A percentile compares a stretch with the other conserved stretches of the same genome.
phyloP scores from a whole-genome alignment of 2,888 invertebrate species.

The Spatulosminthurus flaviceps region DNA sequence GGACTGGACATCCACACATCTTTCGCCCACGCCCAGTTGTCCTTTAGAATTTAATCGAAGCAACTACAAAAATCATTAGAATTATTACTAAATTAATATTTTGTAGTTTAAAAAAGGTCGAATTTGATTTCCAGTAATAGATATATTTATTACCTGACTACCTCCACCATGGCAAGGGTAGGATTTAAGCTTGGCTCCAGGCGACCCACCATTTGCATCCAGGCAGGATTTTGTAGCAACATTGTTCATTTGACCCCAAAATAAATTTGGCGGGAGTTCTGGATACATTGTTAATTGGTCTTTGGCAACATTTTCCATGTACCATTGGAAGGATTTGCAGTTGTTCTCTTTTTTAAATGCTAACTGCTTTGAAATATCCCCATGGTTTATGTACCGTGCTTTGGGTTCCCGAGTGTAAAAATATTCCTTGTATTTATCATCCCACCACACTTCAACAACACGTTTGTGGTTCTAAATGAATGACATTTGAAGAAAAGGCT shows the following conservation, averaged over 20 bases:
- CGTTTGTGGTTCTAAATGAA: constrained; percentile 86
- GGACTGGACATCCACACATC: constrained; percentile 66
- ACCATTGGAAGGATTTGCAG: constrained; percentile 96
- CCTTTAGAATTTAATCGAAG: constrained; percentile 36
- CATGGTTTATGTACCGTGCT: constrained; percentile 86
- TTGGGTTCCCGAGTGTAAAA: constrained; percentile 95
- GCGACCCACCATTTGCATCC: constrained; percentile 39
- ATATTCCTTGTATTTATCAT: constrained; percentile 94
- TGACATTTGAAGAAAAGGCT: too few relatives aligned
- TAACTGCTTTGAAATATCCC: constrained; percentile 84
- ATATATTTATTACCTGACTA: constrained; percentile 42
- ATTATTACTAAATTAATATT: not conserved
- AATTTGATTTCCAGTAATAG: too few relatives aligned
- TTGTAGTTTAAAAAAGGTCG: too few relatives aligned
- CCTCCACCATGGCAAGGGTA: constrained; percentile 38
- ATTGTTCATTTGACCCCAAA: constrained; percentile 46
- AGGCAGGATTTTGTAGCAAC: constrained; percentile 20
- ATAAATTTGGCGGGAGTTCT: constrained; percentile 31
- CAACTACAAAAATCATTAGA: not conserved
- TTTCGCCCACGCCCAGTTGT: constrained; percentile 93
- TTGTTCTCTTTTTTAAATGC: constrained; percentile 81
- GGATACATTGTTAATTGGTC: constrained; percentile 75
- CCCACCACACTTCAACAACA: constrained; percentile 95
- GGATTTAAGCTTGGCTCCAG: constrained; percentile 18
- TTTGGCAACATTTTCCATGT: constrained; percentile 94